Base-by-base conservation (phyloP, 23 tunicate species). In the Styela plicata region DNA sequence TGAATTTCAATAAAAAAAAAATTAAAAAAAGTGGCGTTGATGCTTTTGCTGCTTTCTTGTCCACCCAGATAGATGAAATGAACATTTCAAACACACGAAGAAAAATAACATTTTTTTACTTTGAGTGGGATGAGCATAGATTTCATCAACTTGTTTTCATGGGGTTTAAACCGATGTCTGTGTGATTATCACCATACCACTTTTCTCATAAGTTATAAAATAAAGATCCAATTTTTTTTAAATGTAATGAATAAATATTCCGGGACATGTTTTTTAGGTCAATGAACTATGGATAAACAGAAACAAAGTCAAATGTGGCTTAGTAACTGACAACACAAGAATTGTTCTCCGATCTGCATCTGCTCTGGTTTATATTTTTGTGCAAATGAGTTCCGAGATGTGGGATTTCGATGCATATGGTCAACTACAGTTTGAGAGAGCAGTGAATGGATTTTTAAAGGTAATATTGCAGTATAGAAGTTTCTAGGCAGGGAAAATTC, bases 341-440 rank as follows among this genome's bases (percentile, higher is more conserved):
- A 79, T 94, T 37, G 98, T 89, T 44, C 82, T 94, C 26, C 87
- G 98, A 19, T 94, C 98, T 3, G 91, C 35, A n/a, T 80, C 98
- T 20, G 94, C 98, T 25, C 74, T 89, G 35, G 87, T 94, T 10
- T 94, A 83, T 83, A 81, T 94, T 28, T 94, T 94, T 79, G 79
- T 94, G 63, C 98, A 94, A 89, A 94, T 94, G 94, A 88, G 94
- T 62, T 34, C 71, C 2, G 98, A 94, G 62, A 94, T 94, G 98
- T 94, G 98, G 98, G 90, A 94, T 31, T 94, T 85, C 69, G 98
- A 94, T 78, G 83, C 78, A 31, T 94, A 88, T 78, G 98, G 98
- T 34, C 91, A 94, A 66, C 27, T 88, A 80, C 90, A 94, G 64
- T 94, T 83, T 82, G 94, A 94, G 77, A 82, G 87, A 68, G 98